Conservation (phyloP, 2,113 vertebrate genomes). For the Colius striatus region DNA sequence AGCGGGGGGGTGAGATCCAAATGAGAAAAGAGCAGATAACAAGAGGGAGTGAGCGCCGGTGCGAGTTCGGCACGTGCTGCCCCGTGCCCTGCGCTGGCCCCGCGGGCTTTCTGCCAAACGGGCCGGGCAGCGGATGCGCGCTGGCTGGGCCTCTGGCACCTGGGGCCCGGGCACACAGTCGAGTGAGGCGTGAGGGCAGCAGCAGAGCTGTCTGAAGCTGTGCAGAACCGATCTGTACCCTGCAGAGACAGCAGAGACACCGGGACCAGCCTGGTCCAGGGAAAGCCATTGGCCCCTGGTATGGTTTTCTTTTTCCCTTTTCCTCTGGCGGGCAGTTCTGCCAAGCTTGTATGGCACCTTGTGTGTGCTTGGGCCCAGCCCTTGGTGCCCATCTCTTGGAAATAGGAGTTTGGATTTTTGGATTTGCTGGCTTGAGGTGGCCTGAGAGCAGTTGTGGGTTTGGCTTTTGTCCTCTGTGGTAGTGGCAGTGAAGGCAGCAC, state of each 20-base stretch:
- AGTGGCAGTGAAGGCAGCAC: not conserved
- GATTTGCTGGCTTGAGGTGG: not conserved
- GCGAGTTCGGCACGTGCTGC: not conserved
- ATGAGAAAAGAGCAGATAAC: not conserved
- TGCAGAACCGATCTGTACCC: rapidly evolving
- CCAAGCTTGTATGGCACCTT: rapidly evolving
- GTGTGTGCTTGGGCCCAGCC: rapidly evolving
- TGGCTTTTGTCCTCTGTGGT: not conserved
- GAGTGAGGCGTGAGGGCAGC: not conserved
- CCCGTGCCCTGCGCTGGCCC: not conserved
- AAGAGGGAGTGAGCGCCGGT: not conserved
- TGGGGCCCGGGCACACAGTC: rapidly evolving
- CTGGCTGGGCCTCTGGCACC: too few relatives aligned
- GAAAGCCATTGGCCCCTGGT: rapidly evolving
- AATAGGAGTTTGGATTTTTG: not conserved
- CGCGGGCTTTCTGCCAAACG: not conserved
- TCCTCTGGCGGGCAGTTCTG: not conserved
- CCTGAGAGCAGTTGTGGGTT: not conserved
- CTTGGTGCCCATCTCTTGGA: not conserved
- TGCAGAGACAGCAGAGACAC: not conserved
- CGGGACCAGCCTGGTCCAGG: rapidly evolving
- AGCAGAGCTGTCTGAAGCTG: not conserved
- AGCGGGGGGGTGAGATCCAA: not conserved
- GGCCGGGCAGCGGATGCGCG: too few relatives aligned
- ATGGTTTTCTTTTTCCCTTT: not conserved